phyloP scores from a whole-genome alignment of 2,888 invertebrate genomes.

The Ormyrus labotus region DNA sequence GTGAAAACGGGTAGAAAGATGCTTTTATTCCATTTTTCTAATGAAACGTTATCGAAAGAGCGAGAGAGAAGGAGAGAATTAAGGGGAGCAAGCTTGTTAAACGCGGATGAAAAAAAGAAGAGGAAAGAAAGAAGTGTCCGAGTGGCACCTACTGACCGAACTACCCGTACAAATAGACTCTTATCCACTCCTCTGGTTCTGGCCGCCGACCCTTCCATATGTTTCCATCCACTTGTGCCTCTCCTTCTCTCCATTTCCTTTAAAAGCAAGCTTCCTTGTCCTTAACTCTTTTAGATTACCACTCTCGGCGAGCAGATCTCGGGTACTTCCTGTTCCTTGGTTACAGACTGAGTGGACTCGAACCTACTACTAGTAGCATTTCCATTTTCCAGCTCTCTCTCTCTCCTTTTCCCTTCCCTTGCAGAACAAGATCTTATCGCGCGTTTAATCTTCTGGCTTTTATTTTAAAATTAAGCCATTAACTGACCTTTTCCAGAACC shows the following conservation, averaged over 20 bases:
- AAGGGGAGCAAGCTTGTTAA: slow-evolving; percentile 9
- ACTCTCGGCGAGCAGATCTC: slow-evolving; percentile 49
- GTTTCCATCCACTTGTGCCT: slow-evolving; percentile 44
- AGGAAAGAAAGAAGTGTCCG: slow-evolving; percentile 28
- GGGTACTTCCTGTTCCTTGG: slow-evolving; percentile 28
- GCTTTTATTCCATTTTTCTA: too few species aligned
- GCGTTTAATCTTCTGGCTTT: slow-evolving; percentile 34
- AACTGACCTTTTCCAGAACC: neutral
- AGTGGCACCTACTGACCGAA: slow-evolving; percentile 46
- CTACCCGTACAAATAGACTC: slow-evolving; percentile 54
- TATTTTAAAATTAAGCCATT: too few species aligned
- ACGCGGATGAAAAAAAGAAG: neutral
- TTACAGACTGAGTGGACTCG: slow-evolving; percentile 27
- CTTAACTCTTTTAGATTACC: slow-evolving; percentile 58
- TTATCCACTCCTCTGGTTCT: slow-evolving; percentile 33
- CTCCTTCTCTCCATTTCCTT: slow-evolving; percentile 49
- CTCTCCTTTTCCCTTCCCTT: slow-evolving; percentile 42
- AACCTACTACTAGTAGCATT: slow-evolving; percentile 27
- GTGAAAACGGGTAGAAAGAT: too few species aligned
- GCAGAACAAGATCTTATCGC: slow-evolving; percentile 46
- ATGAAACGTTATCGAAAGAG: too few species aligned
- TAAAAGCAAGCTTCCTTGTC: slow-evolving; percentile 52
- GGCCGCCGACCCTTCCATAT: slow-evolving; percentile 41
- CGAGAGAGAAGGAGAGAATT: too few species aligned
- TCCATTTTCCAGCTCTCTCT: slow-evolving; percentile 33